Conservation (phyloP, 2,113 vertebrate genomes). For the Misgurnus anguillicaudatus region DNA sequence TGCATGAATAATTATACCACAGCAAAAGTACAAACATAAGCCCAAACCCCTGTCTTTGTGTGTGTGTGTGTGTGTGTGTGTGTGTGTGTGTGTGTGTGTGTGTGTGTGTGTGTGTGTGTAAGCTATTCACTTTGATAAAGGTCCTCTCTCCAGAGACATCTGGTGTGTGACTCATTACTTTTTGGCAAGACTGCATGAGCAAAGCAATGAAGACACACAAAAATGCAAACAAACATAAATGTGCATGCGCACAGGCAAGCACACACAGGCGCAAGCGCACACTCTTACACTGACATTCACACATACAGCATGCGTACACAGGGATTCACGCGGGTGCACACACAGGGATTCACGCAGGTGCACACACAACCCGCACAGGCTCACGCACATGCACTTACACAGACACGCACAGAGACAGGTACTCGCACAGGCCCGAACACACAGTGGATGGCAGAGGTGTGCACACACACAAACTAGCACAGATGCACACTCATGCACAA, state of each 20-base stretch:
- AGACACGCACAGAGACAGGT: not conserved
- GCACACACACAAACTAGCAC: too few relatives aligned
- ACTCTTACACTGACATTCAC: not conserved
- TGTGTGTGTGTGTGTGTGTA: constrained; percentile 1
- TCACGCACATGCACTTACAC: not conserved
- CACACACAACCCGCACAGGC: constrained; percentile 14
- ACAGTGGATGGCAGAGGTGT: too few relatives aligned
- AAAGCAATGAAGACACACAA: constrained; percentile 9
- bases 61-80: constrained; percentile 12
- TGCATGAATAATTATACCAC: not conserved
- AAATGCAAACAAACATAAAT: too few relatives aligned
- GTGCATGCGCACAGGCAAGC: too few relatives aligned
- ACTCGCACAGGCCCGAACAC: too few relatives aligned
- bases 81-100: not conserved
- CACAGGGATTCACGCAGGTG: not conserved
- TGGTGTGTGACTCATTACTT: constrained; percentile 40
- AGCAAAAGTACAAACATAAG: not conserved
- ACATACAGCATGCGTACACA: too few relatives aligned
- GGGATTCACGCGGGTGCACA: too few relatives aligned
- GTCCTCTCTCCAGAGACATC: constrained; percentile 48
- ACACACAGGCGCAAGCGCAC: not conserved
- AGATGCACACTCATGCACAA: too few relatives aligned
- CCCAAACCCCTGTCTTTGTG: not conserved
- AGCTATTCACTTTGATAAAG: constrained; percentile 40
- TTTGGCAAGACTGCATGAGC: constrained; percentile 36